Percentiles rank a stretch among this genome's conserved stretches.
These are phyloP conservation scores for Vulpes ferrilata DNA, from an alignment of 2,113 vertebrate species.

Conservation along the genomic window DNA sequence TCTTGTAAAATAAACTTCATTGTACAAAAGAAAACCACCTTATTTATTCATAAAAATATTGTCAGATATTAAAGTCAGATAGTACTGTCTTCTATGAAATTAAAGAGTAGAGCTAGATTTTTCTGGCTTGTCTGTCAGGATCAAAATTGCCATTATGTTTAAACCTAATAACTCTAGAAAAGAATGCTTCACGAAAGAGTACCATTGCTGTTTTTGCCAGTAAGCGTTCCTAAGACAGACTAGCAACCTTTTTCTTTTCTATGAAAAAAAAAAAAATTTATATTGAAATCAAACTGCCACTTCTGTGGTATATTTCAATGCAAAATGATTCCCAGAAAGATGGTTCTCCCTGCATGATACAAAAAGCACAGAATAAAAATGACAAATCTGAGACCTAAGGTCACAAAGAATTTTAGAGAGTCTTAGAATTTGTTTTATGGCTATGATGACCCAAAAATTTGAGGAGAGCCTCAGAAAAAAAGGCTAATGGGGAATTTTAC, in stretches of 20 bases:
- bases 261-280: neutral
- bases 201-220: neutral
- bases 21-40: conserved; percentile 77
- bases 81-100: conserved; percentile 50
- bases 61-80: conserved; percentile 65
- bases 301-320: neutral
- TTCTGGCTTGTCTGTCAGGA: neutral
- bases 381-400: neutral
- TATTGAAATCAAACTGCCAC: neutral
- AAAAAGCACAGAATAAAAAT: conserved; percentile 30
- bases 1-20: conserved; percentile 83
- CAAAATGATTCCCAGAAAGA: neutral
- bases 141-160: neutral
- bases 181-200: neutral
- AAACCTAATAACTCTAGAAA: neutral
- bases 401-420: neutral
- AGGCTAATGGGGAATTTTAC: neutral
- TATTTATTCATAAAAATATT: conserved; percentile 76
- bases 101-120: conserved; percentile 43
- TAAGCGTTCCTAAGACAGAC: neutral
- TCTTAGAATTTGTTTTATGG: neutral
- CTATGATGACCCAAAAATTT: neutral
- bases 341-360: neutral
- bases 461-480: neutral
- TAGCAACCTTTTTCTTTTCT: neutral